Evolutionary conservation across 2,888 invertebrate genomes (phyloP).

Genomic region (Autographa gamma): DNA sequence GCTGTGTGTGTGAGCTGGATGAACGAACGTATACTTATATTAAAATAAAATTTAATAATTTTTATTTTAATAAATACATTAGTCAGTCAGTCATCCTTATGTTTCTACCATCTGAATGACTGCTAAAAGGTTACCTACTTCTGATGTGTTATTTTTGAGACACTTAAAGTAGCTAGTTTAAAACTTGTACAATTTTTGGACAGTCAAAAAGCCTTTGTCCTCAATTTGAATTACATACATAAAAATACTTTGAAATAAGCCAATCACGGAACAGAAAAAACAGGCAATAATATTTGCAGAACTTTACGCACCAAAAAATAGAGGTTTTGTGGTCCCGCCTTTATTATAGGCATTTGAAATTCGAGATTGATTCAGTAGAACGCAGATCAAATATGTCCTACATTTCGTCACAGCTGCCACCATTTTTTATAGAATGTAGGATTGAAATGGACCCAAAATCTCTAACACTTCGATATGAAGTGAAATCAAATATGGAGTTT

Average conservation of each 20-base stretch:
- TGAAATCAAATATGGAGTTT: slow-evolving; percentile 42
- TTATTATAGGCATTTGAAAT: neutral
- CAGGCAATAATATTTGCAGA: no score
- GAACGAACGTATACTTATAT: neutral
- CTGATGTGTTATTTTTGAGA: no score
- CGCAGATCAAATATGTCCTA: slow-evolving; percentile 38
- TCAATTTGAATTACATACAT: no score
- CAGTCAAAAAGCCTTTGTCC: no score
- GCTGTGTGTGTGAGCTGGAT: no score
- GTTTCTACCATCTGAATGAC: no score
- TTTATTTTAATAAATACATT: no score
- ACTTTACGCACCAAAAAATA: neutral
- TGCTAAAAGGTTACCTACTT: no score
- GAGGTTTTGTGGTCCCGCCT: neutral
- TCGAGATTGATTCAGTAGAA: slow-evolving; percentile 14
- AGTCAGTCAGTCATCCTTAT: slow-evolving; percentile 13
- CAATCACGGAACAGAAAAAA: no score
- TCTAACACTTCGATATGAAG: slow-evolving; percentile 38
- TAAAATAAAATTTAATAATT: neutral
- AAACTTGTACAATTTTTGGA: no score
- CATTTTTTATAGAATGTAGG: slow-evolving; percentile 38
- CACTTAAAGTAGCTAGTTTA: no score
- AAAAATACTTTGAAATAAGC: neutral
- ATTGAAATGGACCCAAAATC: slow-evolving; percentile 26
- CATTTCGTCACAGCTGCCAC: slow-evolving; percentile 43